phyloP scores from a whole-genome alignment of 2,797 vertebrate genomes.

The Diplodus puntazzo region DNA sequence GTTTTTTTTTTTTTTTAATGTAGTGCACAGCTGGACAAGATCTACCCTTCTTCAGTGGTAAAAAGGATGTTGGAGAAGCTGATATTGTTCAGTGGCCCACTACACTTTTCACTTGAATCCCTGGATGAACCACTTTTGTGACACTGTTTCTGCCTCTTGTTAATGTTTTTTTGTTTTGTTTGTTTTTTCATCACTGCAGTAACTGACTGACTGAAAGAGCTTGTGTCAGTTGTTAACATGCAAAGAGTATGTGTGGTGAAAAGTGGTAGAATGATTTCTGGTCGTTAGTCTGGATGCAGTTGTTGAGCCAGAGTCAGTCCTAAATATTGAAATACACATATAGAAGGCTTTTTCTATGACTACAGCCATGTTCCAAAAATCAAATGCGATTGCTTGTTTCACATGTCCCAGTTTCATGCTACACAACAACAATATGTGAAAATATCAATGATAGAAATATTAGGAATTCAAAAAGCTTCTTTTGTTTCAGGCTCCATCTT shows the following conservation, averaged over 20 bases:
- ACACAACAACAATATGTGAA: neutral
- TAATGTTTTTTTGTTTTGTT: neutral
- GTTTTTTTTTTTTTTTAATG: neutral
- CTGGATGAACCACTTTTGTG: neutral
- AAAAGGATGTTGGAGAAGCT: neutral
- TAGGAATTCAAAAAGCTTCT: neutral
- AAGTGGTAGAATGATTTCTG: neutral
- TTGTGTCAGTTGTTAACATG: neutral
- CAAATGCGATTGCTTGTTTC: neutral
- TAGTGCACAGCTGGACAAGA: neutral
- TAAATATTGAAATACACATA: neutral
- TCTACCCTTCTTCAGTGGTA: neutral
- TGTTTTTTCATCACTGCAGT: constrained; percentile 6
- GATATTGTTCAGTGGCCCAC: neutral
- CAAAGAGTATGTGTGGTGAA: neutral
- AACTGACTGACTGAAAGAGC: too few species aligned
- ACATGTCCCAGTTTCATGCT: neutral
- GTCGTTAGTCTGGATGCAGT: neutral
- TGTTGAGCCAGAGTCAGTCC: neutral
- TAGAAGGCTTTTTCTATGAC: neutral
- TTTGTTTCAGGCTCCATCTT: neutral
- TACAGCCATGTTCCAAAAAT: neutral
- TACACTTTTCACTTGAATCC: neutral
- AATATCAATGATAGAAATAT: neutral
- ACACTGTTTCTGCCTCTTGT: neutral